These are phyloP conservation scores for Lates japonicus DNA, from an alignment of 2,797 vertebrate species.

Conservation along the genomic window DNA sequence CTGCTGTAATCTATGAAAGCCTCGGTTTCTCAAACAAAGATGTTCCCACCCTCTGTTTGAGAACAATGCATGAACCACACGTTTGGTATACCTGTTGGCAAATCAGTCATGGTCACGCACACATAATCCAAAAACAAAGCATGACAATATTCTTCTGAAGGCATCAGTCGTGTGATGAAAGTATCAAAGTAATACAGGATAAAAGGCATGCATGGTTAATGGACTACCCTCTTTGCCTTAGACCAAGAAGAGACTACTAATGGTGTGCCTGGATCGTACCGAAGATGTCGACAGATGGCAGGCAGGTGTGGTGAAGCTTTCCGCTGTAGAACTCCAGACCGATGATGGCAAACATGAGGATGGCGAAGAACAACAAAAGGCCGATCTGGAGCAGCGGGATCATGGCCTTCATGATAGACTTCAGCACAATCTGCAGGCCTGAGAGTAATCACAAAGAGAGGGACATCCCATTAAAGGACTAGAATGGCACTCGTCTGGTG, in stretches of 20 bases:
- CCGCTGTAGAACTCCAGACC: constrained; percentile 99
- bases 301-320: constrained; percentile 96
- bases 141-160: constrained; percentile 14
- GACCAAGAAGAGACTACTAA: neutral
- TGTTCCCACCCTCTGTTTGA: constrained; percentile 50
- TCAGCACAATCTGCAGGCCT: constrained; percentile 98
- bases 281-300: constrained; percentile 82
- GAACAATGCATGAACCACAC: constrained; percentile 52
- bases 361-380: constrained; percentile 97
- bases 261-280: constrained; percentile 60
- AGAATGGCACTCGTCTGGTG: too few relatives aligned
- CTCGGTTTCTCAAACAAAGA: constrained; percentile 57
- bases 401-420: constrained; percentile 99
- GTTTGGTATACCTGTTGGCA: constrained; percentile 42
- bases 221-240: neutral
- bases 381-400: constrained; percentile 98
- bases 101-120: constrained; percentile 23
- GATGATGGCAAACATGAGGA: constrained; percentile 99
- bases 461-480: neutral
- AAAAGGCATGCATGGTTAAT: neutral
- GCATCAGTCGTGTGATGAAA: neutral
- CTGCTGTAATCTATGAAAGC: constrained; percentile 56
- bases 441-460: constrained; percentile 22
- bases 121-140: constrained; percentile 36
- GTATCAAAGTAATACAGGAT: neutral